Percentiles rank a stretch among this genome's conserved stretches.
These are phyloP conservation scores for Selene dorsalis DNA, from an alignment of 2,797 vertebrate species.

Conservation along the genomic window DNA sequence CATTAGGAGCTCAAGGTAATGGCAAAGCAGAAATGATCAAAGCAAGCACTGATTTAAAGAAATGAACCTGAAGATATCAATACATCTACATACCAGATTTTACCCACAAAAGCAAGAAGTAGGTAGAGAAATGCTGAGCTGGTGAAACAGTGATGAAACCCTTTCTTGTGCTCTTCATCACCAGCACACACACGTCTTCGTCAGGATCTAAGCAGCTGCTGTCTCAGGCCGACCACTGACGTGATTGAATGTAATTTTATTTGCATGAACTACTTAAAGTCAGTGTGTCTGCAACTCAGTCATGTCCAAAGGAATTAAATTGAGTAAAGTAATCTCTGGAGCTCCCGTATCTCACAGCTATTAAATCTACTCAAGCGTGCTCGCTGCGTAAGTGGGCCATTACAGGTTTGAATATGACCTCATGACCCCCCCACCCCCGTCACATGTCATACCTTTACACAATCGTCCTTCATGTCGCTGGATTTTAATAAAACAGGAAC, in stretches of 20 bases:
- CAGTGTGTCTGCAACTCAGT: conserved; percentile 45
- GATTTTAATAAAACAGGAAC: conserved; percentile 47
- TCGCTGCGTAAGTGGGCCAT: conserved; percentile 17
- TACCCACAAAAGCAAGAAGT: conserved; percentile 25
- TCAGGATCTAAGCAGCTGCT: conserved; percentile 52
- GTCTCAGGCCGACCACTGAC: conserved; percentile 24
- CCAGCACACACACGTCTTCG: conserved; percentile 54
- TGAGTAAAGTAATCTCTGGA: conserved; percentile 42
- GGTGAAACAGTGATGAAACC: conserved; percentile 19
- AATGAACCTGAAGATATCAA: conserved; percentile 35
- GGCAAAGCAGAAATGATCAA: conserved; percentile 30
- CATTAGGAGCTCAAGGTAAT: background rate
- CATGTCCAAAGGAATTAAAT: conserved; percentile 58
- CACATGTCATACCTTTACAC: conserved; percentile 27
- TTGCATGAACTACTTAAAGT: conserved; percentile 56
- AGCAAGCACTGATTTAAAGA: conserved; percentile 32
- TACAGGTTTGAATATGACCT: conserved; percentile 46
- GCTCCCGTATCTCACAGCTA: conserved; percentile 36
- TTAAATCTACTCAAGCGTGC: conserved; percentile 55
- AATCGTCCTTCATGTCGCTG: conserved; percentile 6
- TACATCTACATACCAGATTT: conserved; percentile 40
- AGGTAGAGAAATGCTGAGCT: conserved; percentile 34
- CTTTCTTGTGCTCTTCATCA: conserved; percentile 29
- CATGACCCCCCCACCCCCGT: conserved; percentile 14
- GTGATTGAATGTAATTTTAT: conserved; percentile 58